Evolutionary conservation across 1,140 invertebrate genomes (phyloP), one percentile per base, ranked within the genome.

Genomic region (Delia radicum): DNA sequence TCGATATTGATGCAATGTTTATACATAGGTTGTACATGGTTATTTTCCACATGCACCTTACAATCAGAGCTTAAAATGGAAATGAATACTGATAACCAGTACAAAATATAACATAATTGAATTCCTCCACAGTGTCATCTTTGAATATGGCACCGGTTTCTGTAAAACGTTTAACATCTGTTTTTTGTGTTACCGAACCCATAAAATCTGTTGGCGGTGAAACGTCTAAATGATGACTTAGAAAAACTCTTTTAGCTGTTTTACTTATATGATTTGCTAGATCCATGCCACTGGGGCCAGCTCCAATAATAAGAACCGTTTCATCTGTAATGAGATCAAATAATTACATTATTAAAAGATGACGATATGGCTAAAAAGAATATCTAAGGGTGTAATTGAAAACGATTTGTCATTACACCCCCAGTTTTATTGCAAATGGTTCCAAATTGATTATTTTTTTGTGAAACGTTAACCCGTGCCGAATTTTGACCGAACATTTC

Each of bases 271-370:
- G 95, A 62, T 95, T 82, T 0, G 93, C 90, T 62, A 97, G 92
- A 85, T 97, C 96, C 89, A 93, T 90, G 28, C 95, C 96, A n/a
- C 95, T 97, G 6, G 95, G 92, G 7, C 94, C 95, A 28, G 93
- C 94, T 4, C 96, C 96, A 29, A 98, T 85, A 28, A 97, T 90
- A 0, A 94, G 87, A 0, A 97, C 94, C 8, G 78, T 80, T 76
- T 84, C 76, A 79, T 76, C 84, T 84, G 72, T 27, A 69, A 71
- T 28, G 8, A 42, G n/a, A n/a, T n/a, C n/a, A n/a, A n/a, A n/a
- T n/a, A n/a, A n/a, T n/a, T n/a, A n/a, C n/a, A n/a, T n/a, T n/a
- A n/a, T n/a, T n/a, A n/a, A n/a, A n/a, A n/a, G n/a, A n/a, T n/a
- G n/a, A n/a, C n/a, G n/a, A n/a, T n/a, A n/a, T n/a, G n/a, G n/a